Evolutionary conservation across 2,113 vertebrate species (phyloP).

Genomic region (Paratilapia polleni): DNA sequence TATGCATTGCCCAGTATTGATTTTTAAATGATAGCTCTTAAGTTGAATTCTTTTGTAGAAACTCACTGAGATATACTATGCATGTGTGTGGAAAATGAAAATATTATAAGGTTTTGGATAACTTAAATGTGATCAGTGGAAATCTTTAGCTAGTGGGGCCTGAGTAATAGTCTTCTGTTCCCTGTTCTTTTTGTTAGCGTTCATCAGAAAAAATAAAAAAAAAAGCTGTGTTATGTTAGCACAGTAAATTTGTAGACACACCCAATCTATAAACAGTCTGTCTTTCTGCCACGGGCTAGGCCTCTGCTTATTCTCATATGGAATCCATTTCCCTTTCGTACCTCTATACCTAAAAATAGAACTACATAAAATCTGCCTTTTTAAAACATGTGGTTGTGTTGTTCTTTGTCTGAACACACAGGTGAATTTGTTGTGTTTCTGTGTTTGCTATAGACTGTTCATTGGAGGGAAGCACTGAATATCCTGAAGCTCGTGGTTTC

Average conservation of each 20-base stretch:
- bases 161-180: constrained; percentile 17
- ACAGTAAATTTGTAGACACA: constrained; percentile 75
- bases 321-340: constrained; percentile 28
- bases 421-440: constrained; percentile 46
- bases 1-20: background rate
- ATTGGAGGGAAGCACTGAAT: constrained; percentile 93
- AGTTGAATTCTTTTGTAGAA: background rate
- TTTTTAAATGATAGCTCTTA: background rate
- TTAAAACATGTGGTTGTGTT: constrained; percentile 4
- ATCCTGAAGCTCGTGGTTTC: constrained; percentile 93
- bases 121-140: constrained; percentile 17
- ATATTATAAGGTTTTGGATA: background rate
- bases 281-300: constrained; percentile 50
- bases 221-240: constrained; percentile 52
- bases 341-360: constrained; percentile 53
- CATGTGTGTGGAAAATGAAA: accelerated
- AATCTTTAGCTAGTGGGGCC: constrained; percentile 13
- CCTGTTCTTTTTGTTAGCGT: constrained; percentile 25
- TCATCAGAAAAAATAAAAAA: constrained; percentile 7
- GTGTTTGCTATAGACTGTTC: constrained; percentile 80
- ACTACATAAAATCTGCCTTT: background rate
- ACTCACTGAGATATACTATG: background rate
- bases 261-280: constrained; percentile 80
- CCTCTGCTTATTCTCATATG: constrained; percentile 54
- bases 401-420: constrained; percentile 1